phyloP scores from a whole-genome alignment of 2,888 invertebrate species.

The Smittia sp. region DNA sequence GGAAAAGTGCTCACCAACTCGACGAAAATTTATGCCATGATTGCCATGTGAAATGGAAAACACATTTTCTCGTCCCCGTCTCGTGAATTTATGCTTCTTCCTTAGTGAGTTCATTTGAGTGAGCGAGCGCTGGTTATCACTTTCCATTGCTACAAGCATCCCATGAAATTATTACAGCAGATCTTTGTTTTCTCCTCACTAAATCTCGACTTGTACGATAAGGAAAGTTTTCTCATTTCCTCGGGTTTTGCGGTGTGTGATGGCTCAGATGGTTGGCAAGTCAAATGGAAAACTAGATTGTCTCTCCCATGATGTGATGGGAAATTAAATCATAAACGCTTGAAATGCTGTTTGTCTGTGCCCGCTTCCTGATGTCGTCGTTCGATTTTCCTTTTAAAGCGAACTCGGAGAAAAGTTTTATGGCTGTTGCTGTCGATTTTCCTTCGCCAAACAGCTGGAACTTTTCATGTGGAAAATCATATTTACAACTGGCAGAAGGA shows the following conservation, averaged over 20 bases:
- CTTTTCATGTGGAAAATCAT: background rate
- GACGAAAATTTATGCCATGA: background rate
- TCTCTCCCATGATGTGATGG: background rate
- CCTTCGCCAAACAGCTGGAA: background rate
- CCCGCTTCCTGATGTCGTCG: background rate
- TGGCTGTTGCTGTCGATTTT: background rate
- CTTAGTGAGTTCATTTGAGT: background rate
- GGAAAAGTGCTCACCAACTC: background rate
- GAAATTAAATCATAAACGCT: background rate
- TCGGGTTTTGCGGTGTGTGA: background rate
- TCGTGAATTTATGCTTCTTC: background rate
- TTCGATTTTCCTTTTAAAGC: no score
- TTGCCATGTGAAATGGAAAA: background rate
- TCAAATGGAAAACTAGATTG: background rate
- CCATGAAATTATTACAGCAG: constrained; percentile 10
- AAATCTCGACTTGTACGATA: background rate
- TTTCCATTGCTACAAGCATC: background rate
- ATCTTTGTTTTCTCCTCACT: background rate
- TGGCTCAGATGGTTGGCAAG: background rate
- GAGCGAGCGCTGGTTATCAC: background rate
- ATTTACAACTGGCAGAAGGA: background rate
- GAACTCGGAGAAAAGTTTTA: background rate
- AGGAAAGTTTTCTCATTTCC: background rate
- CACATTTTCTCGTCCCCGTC: background rate
- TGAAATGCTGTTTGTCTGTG: background rate